Conservation (phyloP, 2,113 vertebrate genomes). For the Gambusia affinis region DNA sequence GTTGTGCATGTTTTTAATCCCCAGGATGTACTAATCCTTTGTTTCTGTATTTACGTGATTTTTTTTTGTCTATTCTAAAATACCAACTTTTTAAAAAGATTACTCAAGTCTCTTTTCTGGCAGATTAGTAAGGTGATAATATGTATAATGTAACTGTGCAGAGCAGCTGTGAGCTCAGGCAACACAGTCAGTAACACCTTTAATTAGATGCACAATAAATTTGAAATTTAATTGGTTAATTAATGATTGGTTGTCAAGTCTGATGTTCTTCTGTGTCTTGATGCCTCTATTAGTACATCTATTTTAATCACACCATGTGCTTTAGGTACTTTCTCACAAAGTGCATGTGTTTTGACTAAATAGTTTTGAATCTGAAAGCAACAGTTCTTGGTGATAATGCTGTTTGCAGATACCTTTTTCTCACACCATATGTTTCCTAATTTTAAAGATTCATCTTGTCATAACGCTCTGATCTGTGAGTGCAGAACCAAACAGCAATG, state of each 20-base stretch:
- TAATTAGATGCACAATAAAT: slow-evolving; percentile 2
- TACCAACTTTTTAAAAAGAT: background rate
- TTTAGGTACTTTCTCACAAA: background rate
- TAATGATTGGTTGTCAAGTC: background rate
- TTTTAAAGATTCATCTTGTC: background rate
- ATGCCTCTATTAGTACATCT: background rate
- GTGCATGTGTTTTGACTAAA: background rate
- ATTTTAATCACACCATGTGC: background rate
- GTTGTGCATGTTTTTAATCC: background rate
- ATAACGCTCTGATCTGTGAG: background rate
- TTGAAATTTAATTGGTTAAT: background rate
- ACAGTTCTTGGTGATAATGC: background rate
- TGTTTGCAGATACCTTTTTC: background rate
- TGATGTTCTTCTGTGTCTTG: background rate
- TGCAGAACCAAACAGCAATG: background rate
- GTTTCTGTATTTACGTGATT: background rate
- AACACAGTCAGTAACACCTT: slow-evolving; percentile 2
- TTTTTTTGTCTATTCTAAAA: background rate
- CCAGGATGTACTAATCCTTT: background rate
- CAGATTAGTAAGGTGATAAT: background rate
- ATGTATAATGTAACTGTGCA: background rate
- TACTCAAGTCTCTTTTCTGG: background rate
- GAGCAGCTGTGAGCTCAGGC: background rate
- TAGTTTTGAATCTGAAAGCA: background rate
- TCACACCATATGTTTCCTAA: background rate